Conservation (phyloP, 1,140 invertebrate genomes). For the Euglossa dilemma region DNA sequence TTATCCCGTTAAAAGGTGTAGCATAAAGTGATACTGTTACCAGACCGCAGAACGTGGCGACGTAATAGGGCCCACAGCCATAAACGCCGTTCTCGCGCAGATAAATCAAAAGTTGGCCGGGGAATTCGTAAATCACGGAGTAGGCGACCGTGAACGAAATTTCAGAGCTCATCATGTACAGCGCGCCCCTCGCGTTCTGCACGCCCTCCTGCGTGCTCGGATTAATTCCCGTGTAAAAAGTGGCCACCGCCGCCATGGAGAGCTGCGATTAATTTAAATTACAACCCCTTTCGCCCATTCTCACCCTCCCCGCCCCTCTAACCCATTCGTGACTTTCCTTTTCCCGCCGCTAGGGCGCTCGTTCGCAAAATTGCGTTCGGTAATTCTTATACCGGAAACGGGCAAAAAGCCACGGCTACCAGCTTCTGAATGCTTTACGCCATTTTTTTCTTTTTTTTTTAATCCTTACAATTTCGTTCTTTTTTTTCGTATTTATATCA, state of each 20-base stretch:
- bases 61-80: conserved; percentile 61
- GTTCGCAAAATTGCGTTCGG: background rate
- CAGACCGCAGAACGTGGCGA: conserved; percentile 59
- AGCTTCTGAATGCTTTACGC: too few relatives aligned
- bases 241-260: conserved; percentile 50
- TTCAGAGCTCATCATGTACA: conserved; percentile 67
- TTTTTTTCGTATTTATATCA: too few relatives aligned
- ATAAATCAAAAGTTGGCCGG: conserved; percentile 60
- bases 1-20: background rate
- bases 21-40: conserved; percentile 46
- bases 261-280: conserved; percentile 56
- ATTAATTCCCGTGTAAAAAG: conserved; percentile 61
- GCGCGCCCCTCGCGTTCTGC: conserved; percentile 57
- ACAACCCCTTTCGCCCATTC: background rate
- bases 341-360: background rate
- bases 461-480: too few relatives aligned
- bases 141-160: conserved; percentile 66
- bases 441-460: too few relatives aligned
- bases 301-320: background rate
- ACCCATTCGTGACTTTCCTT: background rate
- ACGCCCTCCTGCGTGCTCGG: conserved; percentile 60
- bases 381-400: background rate
- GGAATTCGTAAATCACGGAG: conserved; percentile 62
- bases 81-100: conserved; percentile 60
- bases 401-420: background rate